phyloP scores from a whole-genome alignment of 2,888 invertebrate genomes.

The Pyralis farinalis region DNA sequence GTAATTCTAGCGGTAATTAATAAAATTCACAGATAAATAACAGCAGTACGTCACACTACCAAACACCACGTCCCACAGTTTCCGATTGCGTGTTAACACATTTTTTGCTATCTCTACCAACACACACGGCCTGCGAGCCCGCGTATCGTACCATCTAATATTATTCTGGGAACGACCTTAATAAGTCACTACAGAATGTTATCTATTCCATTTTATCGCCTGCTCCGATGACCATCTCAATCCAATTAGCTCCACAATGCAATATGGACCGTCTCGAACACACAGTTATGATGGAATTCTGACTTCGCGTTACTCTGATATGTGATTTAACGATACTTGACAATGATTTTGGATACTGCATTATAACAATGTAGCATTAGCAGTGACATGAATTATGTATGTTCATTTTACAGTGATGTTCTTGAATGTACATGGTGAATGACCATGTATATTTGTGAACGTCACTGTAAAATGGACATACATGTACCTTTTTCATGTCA shows the following conservation, averaged over 20 bases:
- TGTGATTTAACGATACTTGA: slow-evolving; percentile 3
- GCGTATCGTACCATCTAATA: slow-evolving; percentile 78
- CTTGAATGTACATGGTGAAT: too few relatives aligned
- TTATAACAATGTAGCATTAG: too few relatives aligned
- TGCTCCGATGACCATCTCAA: slow-evolving; percentile 72
- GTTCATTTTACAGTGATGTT: too few relatives aligned
- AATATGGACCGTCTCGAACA: slow-evolving; percentile 70
- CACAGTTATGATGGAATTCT: slow-evolving; percentile 62
- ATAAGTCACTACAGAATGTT: slow-evolving; percentile 83
- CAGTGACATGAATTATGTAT: too few relatives aligned
- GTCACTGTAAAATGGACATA: too few relatives aligned
- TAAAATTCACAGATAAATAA: too few relatives aligned
- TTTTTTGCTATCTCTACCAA: slow-evolving; percentile 46
- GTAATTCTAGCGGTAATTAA: too few relatives aligned
- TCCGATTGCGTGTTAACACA: slow-evolving; percentile 9
- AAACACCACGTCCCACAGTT: too few relatives aligned
- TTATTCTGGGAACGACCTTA: slow-evolving; percentile 83
- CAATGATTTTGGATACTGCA: neutral
- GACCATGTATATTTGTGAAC: too few relatives aligned
- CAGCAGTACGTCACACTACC: too few relatives aligned
- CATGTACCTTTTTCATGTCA: too few relatives aligned
- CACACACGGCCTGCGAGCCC: slow-evolving; percentile 53
- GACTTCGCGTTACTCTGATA: slow-evolving; percentile 24
- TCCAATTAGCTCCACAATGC: slow-evolving; percentile 81
- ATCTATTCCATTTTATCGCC: slow-evolving; percentile 81